Evolutionary conservation across 2,113 vertebrate genomes (phyloP).

Genomic region (Cynocephalus volans): DNA sequence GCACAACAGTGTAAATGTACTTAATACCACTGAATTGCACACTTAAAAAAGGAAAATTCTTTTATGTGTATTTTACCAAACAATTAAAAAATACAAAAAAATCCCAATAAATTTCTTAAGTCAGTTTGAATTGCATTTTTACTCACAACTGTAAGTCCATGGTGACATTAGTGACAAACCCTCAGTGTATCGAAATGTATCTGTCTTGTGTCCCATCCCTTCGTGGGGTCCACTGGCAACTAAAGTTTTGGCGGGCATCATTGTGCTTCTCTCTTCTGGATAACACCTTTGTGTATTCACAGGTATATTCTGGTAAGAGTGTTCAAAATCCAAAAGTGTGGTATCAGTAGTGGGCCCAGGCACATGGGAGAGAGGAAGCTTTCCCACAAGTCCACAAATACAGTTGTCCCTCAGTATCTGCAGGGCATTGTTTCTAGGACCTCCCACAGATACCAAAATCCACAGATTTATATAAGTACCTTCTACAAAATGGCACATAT

Average conservation of each 20-base stretch:
- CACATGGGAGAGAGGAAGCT: neutral
- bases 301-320: neutral
- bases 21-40: neutral
- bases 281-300: fast-evolving
- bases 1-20: neutral
- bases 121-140: neutral
- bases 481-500: too few relatives aligned
- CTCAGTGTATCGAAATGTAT: fast-evolving
- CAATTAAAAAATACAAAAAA: neutral
- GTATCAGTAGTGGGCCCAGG: neutral
- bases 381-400: neutral
- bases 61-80: neutral
- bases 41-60: neutral
- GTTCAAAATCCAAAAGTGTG: fast-evolving
- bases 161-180: fast-evolving
- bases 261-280: neutral
- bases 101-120: neutral
- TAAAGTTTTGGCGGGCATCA: neutral
- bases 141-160: too few relatives aligned
- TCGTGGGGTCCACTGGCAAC: neutral
- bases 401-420: too few relatives aligned
- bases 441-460: too few relatives aligned
- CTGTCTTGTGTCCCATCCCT: neutral
- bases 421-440: too few relatives aligned
- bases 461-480: too few relatives aligned